Evolutionary conservation across 2,888 invertebrate genomes (phyloP).

Genomic region (Strigamia maritima): DNA sequence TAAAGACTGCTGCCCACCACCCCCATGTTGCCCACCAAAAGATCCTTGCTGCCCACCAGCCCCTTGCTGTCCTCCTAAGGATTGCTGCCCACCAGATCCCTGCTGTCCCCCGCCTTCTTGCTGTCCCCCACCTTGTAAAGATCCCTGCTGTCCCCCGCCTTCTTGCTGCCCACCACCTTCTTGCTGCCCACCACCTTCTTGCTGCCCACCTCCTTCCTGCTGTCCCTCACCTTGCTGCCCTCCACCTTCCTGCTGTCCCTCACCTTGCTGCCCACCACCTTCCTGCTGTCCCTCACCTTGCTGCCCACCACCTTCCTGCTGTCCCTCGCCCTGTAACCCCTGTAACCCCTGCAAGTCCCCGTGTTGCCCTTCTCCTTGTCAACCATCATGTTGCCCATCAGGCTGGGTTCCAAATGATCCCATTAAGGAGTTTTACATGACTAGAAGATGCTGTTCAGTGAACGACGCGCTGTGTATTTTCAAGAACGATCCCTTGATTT

Average conservation of each 20-base stretch:
- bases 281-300: background rate
- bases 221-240: background rate
- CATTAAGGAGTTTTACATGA: constrained; percentile 54
- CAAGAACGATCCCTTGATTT: constrained; percentile 57
- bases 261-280: background rate
- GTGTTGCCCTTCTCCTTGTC: background rate
- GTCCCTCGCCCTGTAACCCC: background rate
- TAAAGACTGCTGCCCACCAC: background rate
- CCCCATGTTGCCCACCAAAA: background rate
- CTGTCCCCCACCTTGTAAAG: background rate
- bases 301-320: background rate
- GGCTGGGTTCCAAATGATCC: constrained; percentile 17
- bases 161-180: background rate
- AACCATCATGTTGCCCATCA: background rate
- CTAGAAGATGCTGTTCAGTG: constrained; percentile 51
- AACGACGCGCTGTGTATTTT: constrained; percentile 57
- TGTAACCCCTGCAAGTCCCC: background rate
- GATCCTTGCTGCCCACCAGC: background rate
- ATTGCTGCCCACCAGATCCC: background rate
- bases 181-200: background rate
- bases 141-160: background rate
- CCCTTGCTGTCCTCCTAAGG: background rate
- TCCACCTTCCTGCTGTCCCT: background rate
- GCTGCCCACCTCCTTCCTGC: background rate
- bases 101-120: background rate